Conservation (phyloP, 2,888 invertebrate genomes). For the Meliscaeva auricollis region DNA sequence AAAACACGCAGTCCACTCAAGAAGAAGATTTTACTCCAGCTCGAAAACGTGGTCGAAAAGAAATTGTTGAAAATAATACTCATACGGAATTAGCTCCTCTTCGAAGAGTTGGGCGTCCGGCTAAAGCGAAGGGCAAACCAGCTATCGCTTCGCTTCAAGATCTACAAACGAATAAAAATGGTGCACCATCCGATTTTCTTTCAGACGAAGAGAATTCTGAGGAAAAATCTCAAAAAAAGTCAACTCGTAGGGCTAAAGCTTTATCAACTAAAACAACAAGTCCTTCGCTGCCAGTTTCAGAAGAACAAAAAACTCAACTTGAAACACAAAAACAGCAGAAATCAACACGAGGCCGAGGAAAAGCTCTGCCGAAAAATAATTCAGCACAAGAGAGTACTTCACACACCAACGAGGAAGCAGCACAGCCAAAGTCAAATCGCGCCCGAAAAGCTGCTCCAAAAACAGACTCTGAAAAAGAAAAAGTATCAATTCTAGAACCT, state of each 20-base stretch:
- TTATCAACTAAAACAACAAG: background rate
- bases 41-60: slow-evolving; percentile 26
- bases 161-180: background rate
- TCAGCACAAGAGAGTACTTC: slow-evolving; percentile 13
- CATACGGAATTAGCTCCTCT: background rate
- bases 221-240: background rate
- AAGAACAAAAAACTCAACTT: slow-evolving; percentile 1
- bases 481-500: too few species aligned
- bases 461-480: background rate
- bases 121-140: background rate
- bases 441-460: slow-evolving; percentile 18
- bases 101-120: background rate
- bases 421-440: slow-evolving; percentile 14
- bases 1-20: background rate
- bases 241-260: background rate
- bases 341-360: background rate
- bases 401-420: slow-evolving; percentile 24
- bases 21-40: slow-evolving; percentile 23
- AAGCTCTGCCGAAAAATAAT: slow-evolving; percentile 13
- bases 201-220: background rate
- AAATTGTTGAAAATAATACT: background rate
- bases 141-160: background rate
- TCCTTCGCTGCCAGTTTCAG: background rate
- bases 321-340: background rate
- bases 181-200: background rate